Percentiles rank a stretch among this genome's conserved stretches.
These are phyloP conservation scores for Melanotaenia boesemani DNA, from an alignment of 2,797 vertebrate species.

Conservation along the genomic window DNA sequence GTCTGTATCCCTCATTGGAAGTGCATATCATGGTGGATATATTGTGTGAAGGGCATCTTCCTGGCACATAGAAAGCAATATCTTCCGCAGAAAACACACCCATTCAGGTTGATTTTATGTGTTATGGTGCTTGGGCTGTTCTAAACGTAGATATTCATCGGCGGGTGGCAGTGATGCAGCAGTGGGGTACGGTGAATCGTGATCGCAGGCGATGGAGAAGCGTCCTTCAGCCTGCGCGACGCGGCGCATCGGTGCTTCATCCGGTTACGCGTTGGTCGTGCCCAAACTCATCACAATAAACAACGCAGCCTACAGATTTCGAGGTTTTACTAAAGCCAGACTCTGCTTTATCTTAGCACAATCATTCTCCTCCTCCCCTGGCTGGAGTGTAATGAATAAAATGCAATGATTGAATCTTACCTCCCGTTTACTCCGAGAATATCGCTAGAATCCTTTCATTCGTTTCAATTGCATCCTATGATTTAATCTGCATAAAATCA, in stretches of 20 bases:
- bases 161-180: constrained; percentile 62
- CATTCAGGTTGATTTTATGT: not conserved
- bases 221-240: constrained; percentile 80
- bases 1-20: constrained; percentile 19
- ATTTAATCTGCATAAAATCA: constrained; percentile 17
- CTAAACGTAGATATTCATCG: constrained; percentile 2
- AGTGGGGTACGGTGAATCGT: constrained; percentile 57
- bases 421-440: constrained; percentile 50
- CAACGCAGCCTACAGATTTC: not conserved
- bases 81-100: not conserved
- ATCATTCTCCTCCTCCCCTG: not conserved
- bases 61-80: constrained; percentile 1
- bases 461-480: constrained; percentile 65
- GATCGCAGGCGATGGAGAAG: constrained; percentile 69
- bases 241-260: constrained; percentile 49
- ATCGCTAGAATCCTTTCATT: constrained; percentile 53
- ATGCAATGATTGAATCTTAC: constrained; percentile 58
- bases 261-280: constrained; percentile 36
- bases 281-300: constrained; percentile 5
- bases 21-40: constrained; percentile 31
- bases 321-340: not conserved
- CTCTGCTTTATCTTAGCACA: not conserved
- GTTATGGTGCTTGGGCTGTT: not conserved
- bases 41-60: constrained; percentile 64
- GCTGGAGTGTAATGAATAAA: constrained; percentile 54